Evolutionary conservation across 2,113 vertebrate species (phyloP).

Genomic region (Stomatorhinus ivindoensis): DNA sequence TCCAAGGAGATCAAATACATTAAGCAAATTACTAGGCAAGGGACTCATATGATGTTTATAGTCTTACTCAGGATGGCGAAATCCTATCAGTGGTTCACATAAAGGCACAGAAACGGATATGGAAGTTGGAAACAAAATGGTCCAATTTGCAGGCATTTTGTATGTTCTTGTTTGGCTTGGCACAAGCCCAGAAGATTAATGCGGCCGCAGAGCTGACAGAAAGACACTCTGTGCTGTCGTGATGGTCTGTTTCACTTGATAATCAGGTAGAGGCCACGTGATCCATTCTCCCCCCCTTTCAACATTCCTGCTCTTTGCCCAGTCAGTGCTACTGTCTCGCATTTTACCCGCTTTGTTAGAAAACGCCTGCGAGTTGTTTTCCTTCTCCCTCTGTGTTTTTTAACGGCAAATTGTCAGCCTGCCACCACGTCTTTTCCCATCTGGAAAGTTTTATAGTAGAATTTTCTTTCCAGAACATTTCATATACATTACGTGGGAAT

Average conservation of each 20-base stretch:
- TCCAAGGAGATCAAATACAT: constrained; percentile 46
- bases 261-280: constrained; percentile 50
- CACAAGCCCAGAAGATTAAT: constrained; percentile 51
- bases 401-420: constrained; percentile 29
- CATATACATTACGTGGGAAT: constrained; percentile 40
- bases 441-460: constrained; percentile 47
- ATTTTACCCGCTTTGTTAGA: constrained; percentile 44
- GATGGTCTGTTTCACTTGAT: constrained; percentile 64
- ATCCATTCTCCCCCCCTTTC: constrained; percentile 33
- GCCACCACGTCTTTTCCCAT: constrained; percentile 29
- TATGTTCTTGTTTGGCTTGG: constrained; percentile 52
- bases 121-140: constrained; percentile 31
- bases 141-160: constrained; percentile 45
- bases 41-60: constrained; percentile 30
- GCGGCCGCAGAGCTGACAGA: constrained; percentile 46
- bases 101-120: constrained; percentile 30
- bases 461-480: constrained; percentile 25
- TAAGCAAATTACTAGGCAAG: constrained; percentile 40
- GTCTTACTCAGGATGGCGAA: constrained; percentile 38
- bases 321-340: constrained; percentile 41
- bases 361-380: constrained; percentile 36
- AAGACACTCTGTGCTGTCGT: constrained; percentile 43
- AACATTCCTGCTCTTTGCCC: constrained; percentile 14
- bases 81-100: constrained; percentile 30
- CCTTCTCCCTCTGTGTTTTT: constrained; percentile 24